These are phyloP conservation scores for Selene dorsalis DNA, from an alignment of 2,797 vertebrate species.

Conservation along the genomic window DNA sequence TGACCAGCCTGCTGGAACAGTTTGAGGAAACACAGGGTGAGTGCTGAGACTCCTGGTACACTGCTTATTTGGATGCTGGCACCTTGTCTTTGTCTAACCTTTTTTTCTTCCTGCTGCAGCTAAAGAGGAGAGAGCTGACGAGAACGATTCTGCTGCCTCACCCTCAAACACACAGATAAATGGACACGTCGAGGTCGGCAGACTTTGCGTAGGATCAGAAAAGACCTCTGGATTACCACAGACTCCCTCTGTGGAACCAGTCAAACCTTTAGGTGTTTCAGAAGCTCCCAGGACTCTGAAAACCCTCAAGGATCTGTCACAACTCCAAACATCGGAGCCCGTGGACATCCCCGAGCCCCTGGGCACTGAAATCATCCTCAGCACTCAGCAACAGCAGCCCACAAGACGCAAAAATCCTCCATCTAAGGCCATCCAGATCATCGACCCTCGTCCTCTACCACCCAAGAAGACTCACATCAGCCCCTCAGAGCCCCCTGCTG, in stretches of 20 bases:
- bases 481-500: not conserved
- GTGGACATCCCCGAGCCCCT: slow-evolving; percentile 62
- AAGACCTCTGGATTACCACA: not conserved
- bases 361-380: slow-evolving; percentile 81
- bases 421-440: slow-evolving; percentile 85
- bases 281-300: not conserved
- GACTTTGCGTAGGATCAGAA: slow-evolving; percentile 4
- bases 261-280: slow-evolving; percentile 23
- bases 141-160: slow-evolving; percentile 25
- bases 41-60: not conserved
- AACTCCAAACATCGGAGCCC: not conserved
- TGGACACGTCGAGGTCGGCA: not conserved
- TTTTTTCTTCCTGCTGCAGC: slow-evolving; percentile 78
- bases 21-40: slow-evolving; percentile 96
- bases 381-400: slow-evolving; percentile 76
- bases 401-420: slow-evolving; percentile 71
- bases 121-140: slow-evolving; percentile 77
- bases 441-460: slow-evolving; percentile 86
- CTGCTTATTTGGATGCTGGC: not conserved
- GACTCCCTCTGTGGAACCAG: slow-evolving; percentile 12
- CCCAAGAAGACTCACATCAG: slow-evolving; percentile 68
- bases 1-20: slow-evolving; percentile 95
- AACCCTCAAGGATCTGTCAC: slow-evolving; percentile 1
- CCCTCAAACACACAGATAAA: not conserved
- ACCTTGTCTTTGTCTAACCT: not conserved